These are phyloP conservation scores for Drosophila ambigua DNA, from an alignment of 1,140 invertebrate genomes.

Conservation along the genomic window DNA sequence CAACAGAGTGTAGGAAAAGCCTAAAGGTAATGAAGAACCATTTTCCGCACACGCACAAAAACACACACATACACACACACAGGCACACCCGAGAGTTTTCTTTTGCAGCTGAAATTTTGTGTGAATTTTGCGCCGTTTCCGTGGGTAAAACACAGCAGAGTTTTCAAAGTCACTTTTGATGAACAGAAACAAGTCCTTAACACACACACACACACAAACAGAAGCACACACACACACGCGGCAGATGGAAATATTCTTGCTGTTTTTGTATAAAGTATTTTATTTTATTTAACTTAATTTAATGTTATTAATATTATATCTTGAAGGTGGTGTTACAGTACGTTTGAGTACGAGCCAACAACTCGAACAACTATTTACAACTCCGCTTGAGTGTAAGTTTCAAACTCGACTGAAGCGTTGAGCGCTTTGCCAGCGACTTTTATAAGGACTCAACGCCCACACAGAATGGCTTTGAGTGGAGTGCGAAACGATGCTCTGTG, in stretches of 20 bases:
- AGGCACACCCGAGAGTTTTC: slow-evolving; percentile 51
- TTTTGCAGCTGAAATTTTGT: slow-evolving; percentile 45
- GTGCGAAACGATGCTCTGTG: slow-evolving; percentile 2
- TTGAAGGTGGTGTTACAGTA: slow-evolving; percentile 61
- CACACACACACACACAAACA: too few relatives aligned
- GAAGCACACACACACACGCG: slow-evolving; percentile 9
- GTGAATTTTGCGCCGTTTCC: slow-evolving; percentile 20
- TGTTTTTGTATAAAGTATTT: slow-evolving; percentile 5
- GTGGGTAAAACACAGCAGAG: not conserved
- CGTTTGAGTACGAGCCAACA: slow-evolving; percentile 84
- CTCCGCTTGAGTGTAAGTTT: slow-evolving; percentile 83
- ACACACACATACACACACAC: slow-evolving; percentile 24
- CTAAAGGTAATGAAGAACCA: slow-evolving; percentile 55
- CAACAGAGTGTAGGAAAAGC: slow-evolving; percentile 14
- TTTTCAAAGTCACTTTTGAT: slow-evolving; percentile 11
- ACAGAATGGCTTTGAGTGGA: slow-evolving; percentile 18
- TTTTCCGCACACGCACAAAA: slow-evolving; percentile 16
- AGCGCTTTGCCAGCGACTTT: slow-evolving; percentile 66
- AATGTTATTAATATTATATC: slow-evolving; percentile 15
- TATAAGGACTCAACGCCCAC: slow-evolving; percentile 49
- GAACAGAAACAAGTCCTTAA: too few relatives aligned
- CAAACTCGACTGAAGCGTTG: slow-evolving; percentile 83
- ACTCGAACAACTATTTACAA: slow-evolving; percentile 83
- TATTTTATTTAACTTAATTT: slow-evolving; percentile 16
- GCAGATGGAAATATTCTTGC: slow-evolving; percentile 26